Evolutionary conservation across 2,888 invertebrate genomes (phyloP).

Genomic region (Troides oblongomaculatus): DNA sequence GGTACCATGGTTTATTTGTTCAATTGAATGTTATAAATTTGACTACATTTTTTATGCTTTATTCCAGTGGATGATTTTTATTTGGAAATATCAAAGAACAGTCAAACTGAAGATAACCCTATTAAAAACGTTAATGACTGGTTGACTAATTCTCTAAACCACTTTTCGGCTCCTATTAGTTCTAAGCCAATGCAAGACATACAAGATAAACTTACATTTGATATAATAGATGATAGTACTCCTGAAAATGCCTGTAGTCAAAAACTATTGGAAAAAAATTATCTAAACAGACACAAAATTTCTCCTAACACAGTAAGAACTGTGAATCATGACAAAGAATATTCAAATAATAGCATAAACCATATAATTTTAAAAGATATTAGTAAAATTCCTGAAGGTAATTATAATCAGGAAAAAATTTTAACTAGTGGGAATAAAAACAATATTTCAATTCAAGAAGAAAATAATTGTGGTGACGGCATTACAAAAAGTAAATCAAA

Average conservation of each 20-base stretch:
- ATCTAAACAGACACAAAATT: background rate
- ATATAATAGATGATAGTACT: conserved; percentile 4
- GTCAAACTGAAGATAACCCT: conserved; percentile 47
- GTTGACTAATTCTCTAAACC: conserved; percentile 66
- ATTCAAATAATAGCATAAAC: background rate
- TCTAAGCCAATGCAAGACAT: conserved; percentile 48
- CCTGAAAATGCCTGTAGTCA: background rate
- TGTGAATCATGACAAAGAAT: background rate
- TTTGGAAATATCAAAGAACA: conserved; percentile 42
- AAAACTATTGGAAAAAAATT: background rate
- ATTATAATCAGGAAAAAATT: background rate
- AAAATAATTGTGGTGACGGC: conserved; percentile 22
- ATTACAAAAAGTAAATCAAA: conserved; percentile 32
- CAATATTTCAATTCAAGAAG: conserved; percentile 4
- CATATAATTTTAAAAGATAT: background rate
- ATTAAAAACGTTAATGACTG: conserved; percentile 64
- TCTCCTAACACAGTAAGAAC: background rate
- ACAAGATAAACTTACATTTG: conserved; percentile 18
- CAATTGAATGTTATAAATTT: no score
- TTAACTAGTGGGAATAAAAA: conserved; percentile 2
- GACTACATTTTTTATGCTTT: conserved; percentile 9
- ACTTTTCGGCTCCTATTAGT: conserved; percentile 55
- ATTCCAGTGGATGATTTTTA: conserved; percentile 61
- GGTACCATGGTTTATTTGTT: no score
- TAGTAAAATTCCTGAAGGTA: background rate